A percentile compares a stretch with the other conserved stretches of the same genome.
phyloP scores from a whole-genome alignment of 2,113 vertebrate species.

The Rhabdornis inornatus region DNA sequence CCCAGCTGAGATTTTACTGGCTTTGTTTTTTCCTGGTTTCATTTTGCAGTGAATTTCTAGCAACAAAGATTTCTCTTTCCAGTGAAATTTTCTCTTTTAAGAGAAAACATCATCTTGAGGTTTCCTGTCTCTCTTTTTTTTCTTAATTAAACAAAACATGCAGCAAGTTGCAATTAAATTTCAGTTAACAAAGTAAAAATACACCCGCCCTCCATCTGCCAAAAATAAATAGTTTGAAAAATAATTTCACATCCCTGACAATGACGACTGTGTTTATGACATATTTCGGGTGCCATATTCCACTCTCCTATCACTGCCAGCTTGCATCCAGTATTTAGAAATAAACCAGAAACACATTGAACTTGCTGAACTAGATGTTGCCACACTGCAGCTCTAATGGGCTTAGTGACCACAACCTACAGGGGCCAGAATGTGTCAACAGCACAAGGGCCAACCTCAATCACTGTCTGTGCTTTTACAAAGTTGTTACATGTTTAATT shows the following conservation, averaged over 20 bases:
- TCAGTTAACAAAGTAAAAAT: slow-evolving; percentile 57
- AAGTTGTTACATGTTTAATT: slow-evolving; percentile 75
- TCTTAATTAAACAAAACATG: slow-evolving; percentile 28
- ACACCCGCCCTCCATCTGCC: slow-evolving; percentile 47
- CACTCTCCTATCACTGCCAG: slow-evolving; percentile 32
- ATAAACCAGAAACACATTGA: slow-evolving; percentile 78
- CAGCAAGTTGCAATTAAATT: slow-evolving; percentile 54
- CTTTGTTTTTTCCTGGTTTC: not conserved
- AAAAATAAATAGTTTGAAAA: slow-evolving; percentile 65
- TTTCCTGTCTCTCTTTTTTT: not conserved
- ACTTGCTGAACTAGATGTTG: slow-evolving; percentile 70
- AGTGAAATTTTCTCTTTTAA: slow-evolving; percentile 10
- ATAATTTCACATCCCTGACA: slow-evolving; percentile 66
- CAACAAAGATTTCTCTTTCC: not conserved
- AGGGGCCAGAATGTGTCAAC: slow-evolving; percentile 74
- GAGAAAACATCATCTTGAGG: slow-evolving; percentile 15
- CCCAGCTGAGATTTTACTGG: not conserved
- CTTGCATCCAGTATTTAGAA: slow-evolving; percentile 65
- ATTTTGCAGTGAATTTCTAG: slow-evolving; percentile 11
- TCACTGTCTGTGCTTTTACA: slow-evolving; percentile 71
- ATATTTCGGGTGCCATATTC: slow-evolving; percentile 54
- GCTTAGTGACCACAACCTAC: slow-evolving; percentile 76
- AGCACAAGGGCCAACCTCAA: slow-evolving; percentile 71
- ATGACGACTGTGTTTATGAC: slow-evolving; percentile 67
- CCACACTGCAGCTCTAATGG: slow-evolving; percentile 72